Percentiles rank a stretch among this genome's conserved stretches.
phyloP scores from a whole-genome alignment of 2,888 invertebrate species.

The Amphipyra tragopoginis region DNA sequence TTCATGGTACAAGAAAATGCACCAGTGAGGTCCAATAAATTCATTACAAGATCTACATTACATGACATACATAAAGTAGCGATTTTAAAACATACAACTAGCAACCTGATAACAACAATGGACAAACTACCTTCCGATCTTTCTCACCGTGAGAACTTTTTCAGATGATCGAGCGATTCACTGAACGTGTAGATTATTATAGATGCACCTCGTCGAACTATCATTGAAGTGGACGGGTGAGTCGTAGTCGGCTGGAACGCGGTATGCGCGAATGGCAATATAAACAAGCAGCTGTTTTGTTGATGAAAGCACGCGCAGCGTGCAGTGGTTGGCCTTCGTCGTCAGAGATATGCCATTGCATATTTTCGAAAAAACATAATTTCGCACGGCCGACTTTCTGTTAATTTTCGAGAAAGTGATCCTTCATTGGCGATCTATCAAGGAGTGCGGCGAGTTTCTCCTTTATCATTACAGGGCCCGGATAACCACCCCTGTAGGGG shows the following conservation, averaged over 20 bases:
- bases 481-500: conserved; percentile 75
- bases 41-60: too few species aligned
- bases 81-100: too few species aligned
- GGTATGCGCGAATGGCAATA: conserved; percentile 68
- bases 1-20: background rate
- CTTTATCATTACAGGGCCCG: conserved; percentile 73
- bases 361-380: conserved; percentile 77
- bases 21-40: background rate
- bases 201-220: conserved; percentile 61
- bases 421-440: conserved; percentile 85
- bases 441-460: conserved; percentile 78
- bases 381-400: conserved; percentile 86
- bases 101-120: too few species aligned
- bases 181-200: conserved; percentile 4
- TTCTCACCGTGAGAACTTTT: conserved; percentile 7
- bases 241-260: conserved; percentile 65
- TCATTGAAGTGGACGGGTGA: conserved; percentile 71
- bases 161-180: conserved; percentile 5
- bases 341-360: conserved; percentile 67
- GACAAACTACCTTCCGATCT: background rate
- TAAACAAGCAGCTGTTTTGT: conserved; percentile 75
- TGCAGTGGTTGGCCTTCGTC: conserved; percentile 73
- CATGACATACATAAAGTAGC: too few species aligned
- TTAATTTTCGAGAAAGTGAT: conserved; percentile 88
- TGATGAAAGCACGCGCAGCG: conserved; percentile 75